phyloP scores from a whole-genome alignment of 2,113 vertebrate species.

The Eubucco bourcierii region DNA sequence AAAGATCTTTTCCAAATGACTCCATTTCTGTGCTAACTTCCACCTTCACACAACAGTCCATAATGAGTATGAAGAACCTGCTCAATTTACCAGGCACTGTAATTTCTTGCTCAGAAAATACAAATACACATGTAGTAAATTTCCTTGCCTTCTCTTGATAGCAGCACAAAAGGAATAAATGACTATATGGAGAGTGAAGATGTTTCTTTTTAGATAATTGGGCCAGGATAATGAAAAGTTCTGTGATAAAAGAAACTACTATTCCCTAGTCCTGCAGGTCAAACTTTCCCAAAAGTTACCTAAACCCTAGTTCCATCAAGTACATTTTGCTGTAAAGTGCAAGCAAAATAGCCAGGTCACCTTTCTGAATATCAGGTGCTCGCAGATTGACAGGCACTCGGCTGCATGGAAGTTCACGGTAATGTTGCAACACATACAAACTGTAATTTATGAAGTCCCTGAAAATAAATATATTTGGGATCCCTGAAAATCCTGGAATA shows the following conservation, averaged over 20 bases:
- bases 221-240: neutral
- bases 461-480: neutral
- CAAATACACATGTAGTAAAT: neutral
- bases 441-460: neutral
- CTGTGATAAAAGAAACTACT: neutral
- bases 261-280: neutral
- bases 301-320: neutral
- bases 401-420: neutral
- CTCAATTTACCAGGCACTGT: neutral
- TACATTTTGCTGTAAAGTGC: neutral
- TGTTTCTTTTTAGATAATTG: neutral
- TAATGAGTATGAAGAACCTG: slow-evolving; percentile 3
- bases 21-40: no score
- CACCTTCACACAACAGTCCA: slow-evolving; percentile 24
- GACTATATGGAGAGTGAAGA: neutral
- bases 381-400: neutral
- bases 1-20: no score
- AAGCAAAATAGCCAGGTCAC: neutral
- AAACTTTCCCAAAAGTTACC: neutral
- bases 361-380: neutral
- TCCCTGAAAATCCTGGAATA: neutral
- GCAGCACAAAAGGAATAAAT: neutral
- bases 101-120: slow-evolving; percentile 27
- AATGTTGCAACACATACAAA: neutral
- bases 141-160: neutral